A percentile compares a stretch with the other conserved stretches of the same genome.
Evolutionary conservation across 2,888 invertebrate species (phyloP).

Genomic region (Trichopria drosophilae): DNA sequence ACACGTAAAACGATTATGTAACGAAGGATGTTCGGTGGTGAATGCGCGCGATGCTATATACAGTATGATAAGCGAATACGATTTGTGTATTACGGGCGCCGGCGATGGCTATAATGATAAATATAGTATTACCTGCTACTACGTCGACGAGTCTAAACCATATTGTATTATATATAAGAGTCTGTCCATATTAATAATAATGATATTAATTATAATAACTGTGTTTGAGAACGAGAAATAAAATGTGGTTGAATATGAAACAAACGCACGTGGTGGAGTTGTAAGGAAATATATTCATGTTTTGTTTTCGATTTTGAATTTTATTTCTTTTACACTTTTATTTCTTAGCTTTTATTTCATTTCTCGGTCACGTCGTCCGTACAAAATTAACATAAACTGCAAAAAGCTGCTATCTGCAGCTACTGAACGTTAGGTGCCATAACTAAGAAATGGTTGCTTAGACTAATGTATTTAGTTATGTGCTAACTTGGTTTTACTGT

Average conservation of each 20-base stretch:
- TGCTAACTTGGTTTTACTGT: too few relatives aligned
- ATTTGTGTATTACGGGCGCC: conserved; percentile 50
- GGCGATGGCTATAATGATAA: conserved; percentile 53
- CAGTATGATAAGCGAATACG: conserved; percentile 44
- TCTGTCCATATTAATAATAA: conserved; percentile 59
- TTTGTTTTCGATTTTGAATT: conserved; percentile 7
- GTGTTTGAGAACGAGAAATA: conserved; percentile 60
- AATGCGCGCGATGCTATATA: conserved; percentile 21
- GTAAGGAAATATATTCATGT: conserved; percentile 9
- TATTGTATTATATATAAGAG: conserved; percentile 59
- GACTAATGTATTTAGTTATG: too few relatives aligned
- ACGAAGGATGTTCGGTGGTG: conserved; percentile 34
- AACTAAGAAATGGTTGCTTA: too few relatives aligned
- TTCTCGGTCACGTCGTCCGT: neutral
- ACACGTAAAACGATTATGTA: conserved; percentile 46
- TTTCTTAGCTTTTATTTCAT: conserved; percentile 1
- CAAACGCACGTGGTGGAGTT: conserved; percentile 34
- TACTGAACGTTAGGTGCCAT: too few relatives aligned
- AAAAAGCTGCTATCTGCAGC: neutral
- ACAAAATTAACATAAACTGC: neutral
- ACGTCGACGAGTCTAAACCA: conserved; percentile 58
- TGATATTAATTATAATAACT: conserved; percentile 59
- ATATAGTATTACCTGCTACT: conserved; percentile 57
- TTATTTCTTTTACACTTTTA: conserved; percentile 5
- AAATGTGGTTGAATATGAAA: conserved; percentile 60